phyloP scores from a whole-genome alignment of 2,888 invertebrate species.

The Caenorhabditis virilis region DNA sequence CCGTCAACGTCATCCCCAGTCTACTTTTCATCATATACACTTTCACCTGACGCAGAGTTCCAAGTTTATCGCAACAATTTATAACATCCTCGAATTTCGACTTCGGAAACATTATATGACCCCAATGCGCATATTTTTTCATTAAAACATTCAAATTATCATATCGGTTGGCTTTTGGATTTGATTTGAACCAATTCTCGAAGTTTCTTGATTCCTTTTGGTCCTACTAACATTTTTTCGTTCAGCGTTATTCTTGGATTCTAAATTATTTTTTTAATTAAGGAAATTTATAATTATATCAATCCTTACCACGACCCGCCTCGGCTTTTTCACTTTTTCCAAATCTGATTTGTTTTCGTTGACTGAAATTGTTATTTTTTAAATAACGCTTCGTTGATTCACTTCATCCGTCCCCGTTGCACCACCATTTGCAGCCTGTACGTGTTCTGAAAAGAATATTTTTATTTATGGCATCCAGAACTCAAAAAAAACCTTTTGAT shows the following conservation, averaged over 20 bases:
- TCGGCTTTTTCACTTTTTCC: constrained; percentile 6
- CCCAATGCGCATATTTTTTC: constrained; percentile 51
- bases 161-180: constrained; percentile 48
- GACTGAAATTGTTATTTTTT: constrained; percentile 10
- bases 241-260: constrained; percentile 39
- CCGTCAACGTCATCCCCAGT: constrained; percentile 34
- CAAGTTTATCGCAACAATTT: constrained; percentile 43
- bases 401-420: no score
- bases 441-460: no score
- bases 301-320: constrained; percentile 4
- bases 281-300: not conserved
- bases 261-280: constrained; percentile 6
- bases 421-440: no score
- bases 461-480: no score
- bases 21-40: constrained; percentile 28
- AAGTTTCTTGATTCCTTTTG: constrained; percentile 41
- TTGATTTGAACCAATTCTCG: constrained; percentile 31
- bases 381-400: no score
- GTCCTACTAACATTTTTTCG: constrained; percentile 35
- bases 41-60: constrained; percentile 38
- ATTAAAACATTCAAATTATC: constrained; percentile 35
- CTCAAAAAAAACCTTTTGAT: no score
- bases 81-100: constrained; percentile 50
- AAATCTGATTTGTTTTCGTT: constrained; percentile 14
- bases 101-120: constrained; percentile 45